A percentile compares a stretch with the other conserved stretches of the same genome.
Evolutionary conservation across 2,797 vertebrate species (phyloP).

Genomic region (Parauchenoglanis punctatus): DNA sequence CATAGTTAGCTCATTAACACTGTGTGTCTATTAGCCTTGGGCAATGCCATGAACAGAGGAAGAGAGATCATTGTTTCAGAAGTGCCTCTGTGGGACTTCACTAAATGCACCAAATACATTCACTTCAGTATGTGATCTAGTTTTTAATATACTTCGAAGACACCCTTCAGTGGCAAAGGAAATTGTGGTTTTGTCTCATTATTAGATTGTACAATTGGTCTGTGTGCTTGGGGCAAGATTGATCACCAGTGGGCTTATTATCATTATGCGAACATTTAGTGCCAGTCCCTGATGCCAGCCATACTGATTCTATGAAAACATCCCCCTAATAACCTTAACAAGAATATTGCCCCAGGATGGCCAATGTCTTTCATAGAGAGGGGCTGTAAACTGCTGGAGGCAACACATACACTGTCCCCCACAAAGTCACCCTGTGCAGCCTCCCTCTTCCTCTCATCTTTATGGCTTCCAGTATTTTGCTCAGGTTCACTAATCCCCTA

Average conservation of each 20-base stretch:
- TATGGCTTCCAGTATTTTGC: slow-evolving; percentile 56
- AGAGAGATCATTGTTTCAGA: slow-evolving; percentile 59
- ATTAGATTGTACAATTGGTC: slow-evolving; percentile 59
- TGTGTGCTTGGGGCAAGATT: slow-evolving; percentile 77
- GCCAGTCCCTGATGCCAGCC: slow-evolving; percentile 74
- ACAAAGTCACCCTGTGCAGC: slow-evolving; percentile 75
- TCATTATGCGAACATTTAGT: slow-evolving; percentile 81
- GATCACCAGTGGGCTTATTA: slow-evolving; percentile 75
- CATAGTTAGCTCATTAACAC: slow-evolving; percentile 73
- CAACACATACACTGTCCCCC: slow-evolving; percentile 65
- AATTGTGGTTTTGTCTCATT: slow-evolving; percentile 60
- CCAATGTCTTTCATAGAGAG: slow-evolving; percentile 64
- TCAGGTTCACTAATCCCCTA: slow-evolving; percentile 57
- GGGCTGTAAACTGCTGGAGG: slow-evolving; percentile 66
- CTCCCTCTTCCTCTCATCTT: slow-evolving; percentile 56
- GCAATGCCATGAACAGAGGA: slow-evolving; percentile 59
- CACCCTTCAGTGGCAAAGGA: slow-evolving; percentile 58
- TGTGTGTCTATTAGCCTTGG: slow-evolving; percentile 68
- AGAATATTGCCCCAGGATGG: slow-evolving; percentile 78
- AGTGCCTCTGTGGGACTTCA: slow-evolving; percentile 56
- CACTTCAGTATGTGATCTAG: slow-evolving; percentile 58
- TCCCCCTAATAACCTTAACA: slow-evolving; percentile 85
- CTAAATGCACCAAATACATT: slow-evolving; percentile 41
- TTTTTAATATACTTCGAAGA: slow-evolving; percentile 64
- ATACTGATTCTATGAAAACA: slow-evolving; percentile 79